Evolutionary conservation across 37 sponge, comb jelly and placozoan species (phyloP), one percentile per base, ranked within the genome.

Genomic region (Axinella damicornis): DNA sequence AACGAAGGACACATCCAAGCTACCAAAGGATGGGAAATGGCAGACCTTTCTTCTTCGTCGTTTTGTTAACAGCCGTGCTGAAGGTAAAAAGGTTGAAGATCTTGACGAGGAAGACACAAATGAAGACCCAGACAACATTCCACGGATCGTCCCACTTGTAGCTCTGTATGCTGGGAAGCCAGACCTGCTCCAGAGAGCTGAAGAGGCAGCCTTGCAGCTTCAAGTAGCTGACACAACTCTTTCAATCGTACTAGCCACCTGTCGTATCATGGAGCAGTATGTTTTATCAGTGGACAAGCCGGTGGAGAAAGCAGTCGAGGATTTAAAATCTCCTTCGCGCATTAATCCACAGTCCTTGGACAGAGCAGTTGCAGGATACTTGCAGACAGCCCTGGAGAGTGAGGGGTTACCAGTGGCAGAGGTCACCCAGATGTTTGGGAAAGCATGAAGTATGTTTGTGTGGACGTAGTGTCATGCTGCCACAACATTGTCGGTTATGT

Each of bases 371-470:
- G 58, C 65, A 4, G 74, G 80, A 19, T 68, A 73, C 33, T 21
- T 90, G 66, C 27, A 65, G 20, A 74, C 71, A 11, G 84, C 69
- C 0, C 53, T 90, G 24, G 57, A 64, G 57, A 53, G 36, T 66
- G 69, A 65, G 32, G 30, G 37, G 16, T 19, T 85, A 64, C 36
- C 73, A 14, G 36, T 78, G 15, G 20, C 17, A 15, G 78, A 86
- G 16, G 87, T 83, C 52, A 69, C 72, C 27, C 2, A 35, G 15
- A 70, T 70, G 62, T 87, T 91, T 70, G 92, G 92, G 57, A 82
- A 79, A 32, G 78, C 73, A 55, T 91, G 92, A 82, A 57, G 92
- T 91, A 56, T 65, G 87, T 66, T 30, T n/a, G n/a, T n/a, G n/a
- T n/a, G n/a, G n/a, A 46, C 9, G 46, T 9, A 46, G 46, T 46